Percentiles rank a stretch among this genome's conserved stretches.
These are phyloP conservation scores for Bombus consobrinus DNA, from an alignment of 1,140 invertebrate species.

Conservation along the genomic window DNA sequence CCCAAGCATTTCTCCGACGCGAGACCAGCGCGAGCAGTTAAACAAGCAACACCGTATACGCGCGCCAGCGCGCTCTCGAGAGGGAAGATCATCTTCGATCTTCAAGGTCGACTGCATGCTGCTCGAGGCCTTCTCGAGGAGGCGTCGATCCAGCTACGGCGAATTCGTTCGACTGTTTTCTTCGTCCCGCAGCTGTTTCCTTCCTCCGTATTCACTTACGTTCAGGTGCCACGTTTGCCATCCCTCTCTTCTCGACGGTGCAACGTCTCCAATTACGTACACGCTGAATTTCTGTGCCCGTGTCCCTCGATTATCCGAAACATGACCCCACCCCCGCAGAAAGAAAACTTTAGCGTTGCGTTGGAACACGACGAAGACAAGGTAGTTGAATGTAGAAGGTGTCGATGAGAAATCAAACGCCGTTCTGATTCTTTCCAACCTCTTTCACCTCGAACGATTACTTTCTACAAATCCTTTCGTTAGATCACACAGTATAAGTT, in stretches of 20 bases:
- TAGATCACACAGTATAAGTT: neutral
- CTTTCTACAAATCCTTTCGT: neutral
- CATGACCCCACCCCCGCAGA: neutral
- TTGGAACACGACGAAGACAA: neutral
- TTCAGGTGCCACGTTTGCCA: slow-evolving; percentile 3
- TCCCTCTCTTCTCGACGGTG: neutral
- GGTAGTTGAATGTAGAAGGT: neutral
- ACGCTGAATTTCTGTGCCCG: neutral
- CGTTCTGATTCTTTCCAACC: neutral
- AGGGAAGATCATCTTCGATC: slow-evolving; percentile 66
- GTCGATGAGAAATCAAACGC: no score
- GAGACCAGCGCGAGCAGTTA: slow-evolving; percentile 37
- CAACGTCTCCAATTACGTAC: neutral
- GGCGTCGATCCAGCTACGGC: slow-evolving; percentile 58
- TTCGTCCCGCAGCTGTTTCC: slow-evolving; percentile 62
- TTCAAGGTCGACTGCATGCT: slow-evolving; percentile 67
- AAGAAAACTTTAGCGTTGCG: neutral
- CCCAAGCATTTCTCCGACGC: neutral
- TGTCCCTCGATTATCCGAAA: neutral
- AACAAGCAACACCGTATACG: slow-evolving; percentile 44
- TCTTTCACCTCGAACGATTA: neutral
- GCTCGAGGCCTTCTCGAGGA: slow-evolving; percentile 64
- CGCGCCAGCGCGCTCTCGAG: slow-evolving; percentile 1
- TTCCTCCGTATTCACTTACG: slow-evolving; percentile 7
- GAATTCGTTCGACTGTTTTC: slow-evolving; percentile 70